phyloP scores from a whole-genome alignment of 2,113 vertebrate genomes.

The Reinhardtius hippoglossoides region DNA sequence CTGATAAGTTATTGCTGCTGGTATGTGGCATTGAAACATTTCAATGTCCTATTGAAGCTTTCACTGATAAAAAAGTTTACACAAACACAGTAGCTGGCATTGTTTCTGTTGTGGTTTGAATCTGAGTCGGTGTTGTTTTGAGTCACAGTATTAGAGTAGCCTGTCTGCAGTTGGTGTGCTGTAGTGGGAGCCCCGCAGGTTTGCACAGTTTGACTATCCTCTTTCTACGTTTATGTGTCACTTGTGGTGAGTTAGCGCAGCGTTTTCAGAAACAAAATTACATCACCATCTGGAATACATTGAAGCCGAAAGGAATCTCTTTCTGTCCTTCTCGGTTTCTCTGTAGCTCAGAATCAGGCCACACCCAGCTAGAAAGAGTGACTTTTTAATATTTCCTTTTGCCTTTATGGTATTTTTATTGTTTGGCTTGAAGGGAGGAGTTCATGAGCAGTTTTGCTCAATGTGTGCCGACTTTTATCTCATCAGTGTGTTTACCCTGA shows the following conservation, averaged over 20 bases:
- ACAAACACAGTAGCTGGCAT: slow-evolving; percentile 3
- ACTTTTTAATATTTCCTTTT: slow-evolving; percentile 4
- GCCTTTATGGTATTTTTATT: slow-evolving; percentile 16
- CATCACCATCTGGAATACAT: slow-evolving; percentile 72
- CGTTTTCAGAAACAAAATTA: slow-evolving; percentile 55
- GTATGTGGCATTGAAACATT: slow-evolving; percentile 10
- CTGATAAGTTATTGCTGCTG: slow-evolving; percentile 21
- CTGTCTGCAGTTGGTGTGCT: slow-evolving; percentile 21
- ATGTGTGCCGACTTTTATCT: slow-evolving; percentile 40
- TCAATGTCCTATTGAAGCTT: slow-evolving; percentile 2
- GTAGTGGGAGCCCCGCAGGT: not conserved
- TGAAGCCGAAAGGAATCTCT: slow-evolving; percentile 18
- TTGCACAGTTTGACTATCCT: slow-evolving; percentile 20
- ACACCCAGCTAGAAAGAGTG: slow-evolving; percentile 12
- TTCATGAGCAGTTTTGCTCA: slow-evolving; percentile 23
- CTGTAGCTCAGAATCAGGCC: slow-evolving; percentile 16
- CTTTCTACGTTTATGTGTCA: slow-evolving; percentile 30
- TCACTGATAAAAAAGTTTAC: slow-evolving; percentile 12
- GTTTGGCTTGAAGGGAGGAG: slow-evolving; percentile 11
- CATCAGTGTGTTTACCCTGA: slow-evolving; percentile 35
- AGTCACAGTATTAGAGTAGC: slow-evolving; percentile 13
- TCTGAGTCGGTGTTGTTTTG: not conserved
- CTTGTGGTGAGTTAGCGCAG: slow-evolving; percentile 18
- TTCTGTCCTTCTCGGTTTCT: slow-evolving; percentile 26
- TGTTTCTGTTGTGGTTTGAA: slow-evolving; percentile 10